phyloP scores from a whole-genome alignment of 2,113 vertebrate genomes.

The Stegostoma tigrinum region DNA sequence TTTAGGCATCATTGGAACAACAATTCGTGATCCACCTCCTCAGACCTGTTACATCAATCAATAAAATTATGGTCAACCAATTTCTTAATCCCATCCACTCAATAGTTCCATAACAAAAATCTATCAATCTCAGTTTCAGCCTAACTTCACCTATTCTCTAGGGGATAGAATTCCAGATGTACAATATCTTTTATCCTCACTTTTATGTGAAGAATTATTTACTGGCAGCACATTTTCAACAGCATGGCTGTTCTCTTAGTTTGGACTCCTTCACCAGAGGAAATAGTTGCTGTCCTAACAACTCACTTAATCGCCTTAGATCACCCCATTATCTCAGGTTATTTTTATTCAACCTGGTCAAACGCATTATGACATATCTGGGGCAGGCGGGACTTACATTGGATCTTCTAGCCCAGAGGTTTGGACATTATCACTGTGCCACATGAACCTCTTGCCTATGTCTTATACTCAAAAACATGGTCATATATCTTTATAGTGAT shows the following conservation, averaged over 20 bases:
- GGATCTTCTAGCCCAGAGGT: too few relatives aligned
- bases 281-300: not conserved
- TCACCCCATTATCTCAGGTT: not conserved
- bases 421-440: too few relatives aligned
- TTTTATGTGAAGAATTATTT: not conserved
- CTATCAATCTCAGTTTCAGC: not conserved
- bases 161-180: not conserved
- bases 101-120: not conserved
- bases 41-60: not conserved
- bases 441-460: too few relatives aligned
- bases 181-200: not conserved
- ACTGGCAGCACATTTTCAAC: not conserved
- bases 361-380: too few relatives aligned
- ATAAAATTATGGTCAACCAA: not conserved
- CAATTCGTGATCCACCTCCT: not conserved
- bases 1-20: not conserved
- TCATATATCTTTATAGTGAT: not conserved
- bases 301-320: not conserved
- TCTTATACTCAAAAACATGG: not conserved
- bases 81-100: not conserved
- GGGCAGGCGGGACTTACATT: too few relatives aligned
- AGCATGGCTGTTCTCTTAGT: not conserved
- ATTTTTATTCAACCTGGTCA: too few relatives aligned
- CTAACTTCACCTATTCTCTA: not conserved
- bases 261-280: not conserved